These are phyloP conservation scores for Syritta pipiens DNA, from an alignment of 2,888 invertebrate genomes.

Conservation along the genomic window DNA sequence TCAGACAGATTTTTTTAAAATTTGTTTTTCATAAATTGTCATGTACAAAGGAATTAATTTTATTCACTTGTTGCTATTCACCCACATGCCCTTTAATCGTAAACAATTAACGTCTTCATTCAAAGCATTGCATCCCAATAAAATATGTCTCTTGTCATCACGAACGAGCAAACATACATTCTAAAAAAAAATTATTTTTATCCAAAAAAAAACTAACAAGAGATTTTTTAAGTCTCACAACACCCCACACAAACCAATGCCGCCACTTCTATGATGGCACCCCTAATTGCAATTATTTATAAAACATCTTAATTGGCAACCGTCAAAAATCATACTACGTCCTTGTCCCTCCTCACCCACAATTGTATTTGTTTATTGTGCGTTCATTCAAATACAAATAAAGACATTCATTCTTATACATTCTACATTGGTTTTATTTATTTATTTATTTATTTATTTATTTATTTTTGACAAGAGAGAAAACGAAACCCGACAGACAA, in stretches of 20 bases:
- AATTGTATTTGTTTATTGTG: conserved; percentile 56
- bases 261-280: conserved; percentile 9
- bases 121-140: conserved; percentile 26
- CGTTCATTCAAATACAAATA: conserved; percentile 52
- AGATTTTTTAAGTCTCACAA: conserved; percentile 14
- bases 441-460: conserved; percentile 51
- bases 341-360: conserved; percentile 46
- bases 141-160: too few species aligned
- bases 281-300: conserved; percentile 52
- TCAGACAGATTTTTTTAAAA: too few species aligned
- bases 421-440: conserved; percentile 42
- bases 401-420: conserved; percentile 21
- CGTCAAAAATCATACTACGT: conserved; percentile 31
- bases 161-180: conserved; percentile 15
- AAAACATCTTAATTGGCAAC: conserved; percentile 43
- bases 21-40: too few species aligned
- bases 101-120: too few species aligned
- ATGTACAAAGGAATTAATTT: too few species aligned
- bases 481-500: conserved; percentile 19
- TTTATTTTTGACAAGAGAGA: conserved; percentile 52
- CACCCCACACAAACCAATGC: conserved; percentile 11
- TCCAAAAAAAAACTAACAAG: conserved; percentile 62
- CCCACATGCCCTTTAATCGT: too few species aligned
- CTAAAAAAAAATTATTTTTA: conserved; percentile 42
- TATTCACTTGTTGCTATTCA: too few species aligned